These are phyloP conservation scores for Channa maculata DNA, from an alignment of 2,113 vertebrate genomes.

Conservation along the genomic window DNA sequence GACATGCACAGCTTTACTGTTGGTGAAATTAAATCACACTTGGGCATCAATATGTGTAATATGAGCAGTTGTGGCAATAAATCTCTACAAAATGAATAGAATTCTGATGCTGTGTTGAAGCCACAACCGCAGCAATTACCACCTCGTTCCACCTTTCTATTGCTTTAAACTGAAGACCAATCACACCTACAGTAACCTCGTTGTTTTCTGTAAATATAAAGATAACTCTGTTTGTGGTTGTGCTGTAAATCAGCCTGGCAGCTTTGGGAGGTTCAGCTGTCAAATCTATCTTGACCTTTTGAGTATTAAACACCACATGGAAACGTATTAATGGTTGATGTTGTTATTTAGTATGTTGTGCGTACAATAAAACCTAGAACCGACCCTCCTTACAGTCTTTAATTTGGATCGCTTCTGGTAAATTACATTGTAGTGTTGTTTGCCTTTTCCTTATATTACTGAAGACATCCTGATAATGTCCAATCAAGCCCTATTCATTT, in stretches of 20 bases:
- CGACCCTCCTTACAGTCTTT: background rate
- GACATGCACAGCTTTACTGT: too few species aligned
- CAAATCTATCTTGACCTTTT: too few species aligned
- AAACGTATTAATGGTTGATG: background rate
- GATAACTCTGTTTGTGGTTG: background rate
- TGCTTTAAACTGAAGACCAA: background rate
- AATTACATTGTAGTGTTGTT: constrained; percentile 13
- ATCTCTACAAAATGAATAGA: background rate
- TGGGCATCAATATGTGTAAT: background rate
- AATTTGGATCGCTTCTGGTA: constrained; percentile 11
- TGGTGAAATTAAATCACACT: background rate
- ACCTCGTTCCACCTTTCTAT: too few species aligned
- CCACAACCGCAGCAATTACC: too few species aligned
- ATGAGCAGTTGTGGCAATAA: background rate
- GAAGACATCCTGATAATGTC: background rate
- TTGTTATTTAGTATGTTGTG: background rate
- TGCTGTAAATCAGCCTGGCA: background rate
- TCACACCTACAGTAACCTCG: background rate
- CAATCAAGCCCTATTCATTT: constrained; percentile 6
- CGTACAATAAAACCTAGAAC: background rate
- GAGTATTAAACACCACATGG: background rate
- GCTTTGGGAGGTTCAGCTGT: too few species aligned
- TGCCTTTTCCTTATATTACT: constrained; percentile 15
- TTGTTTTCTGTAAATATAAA: background rate
- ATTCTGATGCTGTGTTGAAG: background rate